Evolutionary conservation across 2,113 vertebrate genomes (phyloP).

Genomic region (Uropsilus gracilis): DNA sequence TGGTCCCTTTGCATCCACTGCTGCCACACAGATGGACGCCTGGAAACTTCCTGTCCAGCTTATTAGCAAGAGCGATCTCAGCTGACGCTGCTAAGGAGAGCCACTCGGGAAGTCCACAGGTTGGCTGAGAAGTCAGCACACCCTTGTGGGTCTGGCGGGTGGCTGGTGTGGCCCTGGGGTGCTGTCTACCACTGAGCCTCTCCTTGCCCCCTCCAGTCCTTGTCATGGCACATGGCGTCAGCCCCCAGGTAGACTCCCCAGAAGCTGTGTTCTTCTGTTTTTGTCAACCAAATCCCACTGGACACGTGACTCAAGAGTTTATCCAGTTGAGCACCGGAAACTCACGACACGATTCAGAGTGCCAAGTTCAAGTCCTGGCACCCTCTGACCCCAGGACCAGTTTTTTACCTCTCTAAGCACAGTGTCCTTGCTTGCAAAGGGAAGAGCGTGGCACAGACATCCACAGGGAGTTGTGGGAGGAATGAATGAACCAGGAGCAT

Average conservation of each 20-base stretch:
- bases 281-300: neutral
- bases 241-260: neutral
- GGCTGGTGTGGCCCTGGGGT: too few species aligned
- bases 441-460: neutral
- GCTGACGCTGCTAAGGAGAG: neutral
- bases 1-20: too few species aligned
- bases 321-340: neutral
- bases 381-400: too few species aligned
- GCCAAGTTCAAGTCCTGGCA: neutral
- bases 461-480: neutral
- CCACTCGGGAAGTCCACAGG: neutral
- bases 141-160: too few species aligned
- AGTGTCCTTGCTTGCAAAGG: neutral
- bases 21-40: neutral
- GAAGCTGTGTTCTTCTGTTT: neutral
- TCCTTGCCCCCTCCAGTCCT: neutral
- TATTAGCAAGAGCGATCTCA: neutral
- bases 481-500: neutral
- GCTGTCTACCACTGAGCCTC: neutral
- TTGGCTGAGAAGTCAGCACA: neutral
- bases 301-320: neutral
- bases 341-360: neutral
- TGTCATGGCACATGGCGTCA: neutral
- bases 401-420: neutral
- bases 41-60: neutral